Evolutionary conservation across 1,140 invertebrate species (phyloP).

Genomic region (Pseudomyrmex cubaensis): DNA sequence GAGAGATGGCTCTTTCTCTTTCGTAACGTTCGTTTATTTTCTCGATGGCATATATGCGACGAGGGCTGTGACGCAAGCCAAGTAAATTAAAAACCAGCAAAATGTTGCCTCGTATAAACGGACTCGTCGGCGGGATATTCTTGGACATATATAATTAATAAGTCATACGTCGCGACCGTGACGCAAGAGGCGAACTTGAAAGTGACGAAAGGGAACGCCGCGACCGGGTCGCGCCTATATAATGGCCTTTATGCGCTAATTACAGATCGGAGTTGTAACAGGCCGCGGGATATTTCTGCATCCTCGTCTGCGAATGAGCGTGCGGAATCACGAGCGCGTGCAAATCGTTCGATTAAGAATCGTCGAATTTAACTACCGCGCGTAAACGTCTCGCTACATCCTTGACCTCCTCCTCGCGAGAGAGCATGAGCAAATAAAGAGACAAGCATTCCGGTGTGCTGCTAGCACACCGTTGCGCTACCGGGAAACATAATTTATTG

Average conservation of each 20-base stretch:
- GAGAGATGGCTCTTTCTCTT: no score
- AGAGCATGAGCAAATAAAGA: constrained; percentile 15
- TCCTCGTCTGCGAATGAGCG: neutral
- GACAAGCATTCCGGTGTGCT: neutral
- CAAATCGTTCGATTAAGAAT: constrained; percentile 34
- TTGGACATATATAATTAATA: neutral
- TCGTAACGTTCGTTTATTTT: neutral
- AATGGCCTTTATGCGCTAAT: constrained; percentile 10
- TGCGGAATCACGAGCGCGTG: neutral
- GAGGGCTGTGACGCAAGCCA: neutral
- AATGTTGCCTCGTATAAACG: constrained; percentile 5
- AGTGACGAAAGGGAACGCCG: constrained; percentile 16
- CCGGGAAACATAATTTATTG: constrained; percentile 34
- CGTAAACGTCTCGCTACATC: constrained; percentile 2
- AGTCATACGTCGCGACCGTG: neutral
- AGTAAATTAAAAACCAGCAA: neutral
- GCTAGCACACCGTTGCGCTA: neutral
- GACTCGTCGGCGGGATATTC: constrained; percentile 3
- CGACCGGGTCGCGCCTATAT: no score
- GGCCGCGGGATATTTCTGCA: constrained; percentile 12
- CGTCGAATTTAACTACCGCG: constrained; percentile 28
- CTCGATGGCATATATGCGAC: neutral
- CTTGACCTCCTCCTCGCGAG: constrained; percentile 14
- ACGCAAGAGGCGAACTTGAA: constrained; percentile 5
- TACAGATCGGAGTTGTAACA: constrained; percentile 14